Percentiles rank a stretch among this genome's conserved stretches.
Conservation (phyloP, 1,140 invertebrate species). For the Leptinotarsa defecta region DNA sequence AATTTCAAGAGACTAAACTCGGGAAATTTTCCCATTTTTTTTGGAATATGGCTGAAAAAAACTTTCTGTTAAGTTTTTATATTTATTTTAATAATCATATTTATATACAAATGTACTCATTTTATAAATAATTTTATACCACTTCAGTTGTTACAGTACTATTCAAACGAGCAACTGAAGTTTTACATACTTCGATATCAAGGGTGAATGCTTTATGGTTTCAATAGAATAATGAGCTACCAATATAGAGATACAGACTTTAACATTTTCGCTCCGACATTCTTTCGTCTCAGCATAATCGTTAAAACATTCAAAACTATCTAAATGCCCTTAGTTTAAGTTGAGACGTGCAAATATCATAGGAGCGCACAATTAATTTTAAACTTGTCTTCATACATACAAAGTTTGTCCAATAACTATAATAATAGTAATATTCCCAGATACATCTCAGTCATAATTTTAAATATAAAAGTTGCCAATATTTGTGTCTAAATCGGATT, state of each 20-base stretch:
- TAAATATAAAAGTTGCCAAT: not conserved
- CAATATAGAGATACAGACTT: not conserved
- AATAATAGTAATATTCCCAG: too few species aligned
- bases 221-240: not conserved
- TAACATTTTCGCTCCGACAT: not conserved
- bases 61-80: not conserved
- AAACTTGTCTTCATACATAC: too few species aligned
- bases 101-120: slow-evolving; percentile 3
- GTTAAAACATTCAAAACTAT: too few species aligned
- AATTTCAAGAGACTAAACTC: too few species aligned
- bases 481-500: not conserved
- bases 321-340: too few species aligned
- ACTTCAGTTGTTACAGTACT: not conserved
- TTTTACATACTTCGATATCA: not conserved
- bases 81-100: slow-evolving; percentile 5
- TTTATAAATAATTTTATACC: not conserved
- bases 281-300: not conserved
- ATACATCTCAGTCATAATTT: not conserved
- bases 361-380: too few species aligned
- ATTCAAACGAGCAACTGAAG: not conserved
- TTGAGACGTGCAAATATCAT: too few species aligned
- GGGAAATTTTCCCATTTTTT: too few species aligned
- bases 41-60: too few species aligned
- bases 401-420: too few species aligned
- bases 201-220: not conserved